These are phyloP conservation scores for Steinernema scapterisci DNA, from an alignment of 2,888 invertebrate species.

Conservation along the genomic window DNA sequence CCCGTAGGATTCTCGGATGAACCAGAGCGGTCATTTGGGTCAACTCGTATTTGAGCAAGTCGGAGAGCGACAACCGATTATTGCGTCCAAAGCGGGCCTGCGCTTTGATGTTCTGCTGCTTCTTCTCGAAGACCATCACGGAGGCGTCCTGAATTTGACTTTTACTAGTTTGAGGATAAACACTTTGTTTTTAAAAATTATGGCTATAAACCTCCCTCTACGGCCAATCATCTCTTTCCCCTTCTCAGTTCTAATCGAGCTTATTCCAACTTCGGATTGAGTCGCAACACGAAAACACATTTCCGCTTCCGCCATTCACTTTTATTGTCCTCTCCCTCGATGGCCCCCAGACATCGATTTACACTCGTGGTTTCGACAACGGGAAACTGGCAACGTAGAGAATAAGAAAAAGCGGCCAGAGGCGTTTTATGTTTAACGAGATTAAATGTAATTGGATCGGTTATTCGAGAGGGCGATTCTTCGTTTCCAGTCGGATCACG, in stretches of 20 bases:
- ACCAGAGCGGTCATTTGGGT: slow-evolving; percentile 56
- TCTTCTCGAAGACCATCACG: slow-evolving; percentile 58
- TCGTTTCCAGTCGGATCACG: no score
- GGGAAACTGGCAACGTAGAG: neutral
- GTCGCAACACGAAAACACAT: neutral
- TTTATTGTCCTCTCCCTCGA: neutral
- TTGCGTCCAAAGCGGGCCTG: slow-evolving; percentile 60
- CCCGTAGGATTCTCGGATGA: slow-evolving; percentile 60
- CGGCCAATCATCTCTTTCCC: no score
- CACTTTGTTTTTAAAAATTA: no score
- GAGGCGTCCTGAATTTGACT: slow-evolving; percentile 54
- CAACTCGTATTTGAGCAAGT: slow-evolving; percentile 55
- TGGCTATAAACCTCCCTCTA: no score
- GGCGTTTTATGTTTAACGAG: slow-evolving; percentile 8
- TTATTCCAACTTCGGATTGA: no score
- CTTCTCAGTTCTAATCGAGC: no score
- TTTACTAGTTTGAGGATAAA: no score
- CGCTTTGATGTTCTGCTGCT: slow-evolving; percentile 62
- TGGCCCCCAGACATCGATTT: neutral
- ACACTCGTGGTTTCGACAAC: neutral
- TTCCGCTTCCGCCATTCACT: neutral
- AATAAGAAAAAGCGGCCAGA: neutral
- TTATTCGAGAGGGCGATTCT: neutral
- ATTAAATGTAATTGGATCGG: neutral
- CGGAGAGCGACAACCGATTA: slow-evolving; percentile 59